phyloP scores from a whole-genome alignment of 1,140 invertebrate genomes.

The Nymphalis io region DNA sequence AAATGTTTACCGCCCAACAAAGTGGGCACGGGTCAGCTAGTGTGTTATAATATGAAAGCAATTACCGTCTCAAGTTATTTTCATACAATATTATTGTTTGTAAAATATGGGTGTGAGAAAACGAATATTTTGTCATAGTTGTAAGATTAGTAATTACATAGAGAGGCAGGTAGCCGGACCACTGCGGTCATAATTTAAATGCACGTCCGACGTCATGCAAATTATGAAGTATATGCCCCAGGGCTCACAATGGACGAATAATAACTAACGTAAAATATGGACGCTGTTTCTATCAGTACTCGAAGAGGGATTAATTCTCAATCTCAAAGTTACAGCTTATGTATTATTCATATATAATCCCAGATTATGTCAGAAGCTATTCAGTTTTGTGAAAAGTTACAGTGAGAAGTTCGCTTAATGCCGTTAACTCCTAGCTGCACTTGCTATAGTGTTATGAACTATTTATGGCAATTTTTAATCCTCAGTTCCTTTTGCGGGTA shows the following conservation, averaged over 20 bases:
- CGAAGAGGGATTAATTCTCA: conserved; percentile 45
- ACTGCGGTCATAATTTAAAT: conserved; percentile 15
- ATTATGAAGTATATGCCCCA: conserved; percentile 19
- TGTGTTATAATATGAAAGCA: too few relatives aligned
- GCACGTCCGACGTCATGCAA: conserved; percentile 15
- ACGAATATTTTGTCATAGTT: background rate
- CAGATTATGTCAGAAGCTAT: conserved; percentile 46
- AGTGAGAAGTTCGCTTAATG: conserved; percentile 36
- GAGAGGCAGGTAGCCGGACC: background rate
- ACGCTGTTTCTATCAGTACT: conserved; percentile 34
- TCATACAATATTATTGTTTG: too few relatives aligned
- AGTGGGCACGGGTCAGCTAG: too few relatives aligned
- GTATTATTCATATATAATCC: conserved; percentile 52
- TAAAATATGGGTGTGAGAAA: too few relatives aligned
- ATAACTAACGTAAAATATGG: conserved; percentile 39
- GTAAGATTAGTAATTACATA: conserved; percentile 1
- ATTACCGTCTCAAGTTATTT: too few relatives aligned
- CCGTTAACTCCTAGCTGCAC: conserved; percentile 27
- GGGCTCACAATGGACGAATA: conserved; percentile 15
- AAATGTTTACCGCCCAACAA: too few relatives aligned
- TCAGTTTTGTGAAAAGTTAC: conserved; percentile 38
- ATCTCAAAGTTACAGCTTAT: conserved; percentile 48
- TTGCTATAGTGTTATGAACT: background rate
- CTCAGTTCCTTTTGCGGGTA: too few relatives aligned
- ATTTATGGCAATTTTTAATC: background rate